Evolutionary conservation across 2,888 invertebrate genomes (phyloP), one percentile per base, ranked within the genome.

Genomic region (Clunio marinus): DNA sequence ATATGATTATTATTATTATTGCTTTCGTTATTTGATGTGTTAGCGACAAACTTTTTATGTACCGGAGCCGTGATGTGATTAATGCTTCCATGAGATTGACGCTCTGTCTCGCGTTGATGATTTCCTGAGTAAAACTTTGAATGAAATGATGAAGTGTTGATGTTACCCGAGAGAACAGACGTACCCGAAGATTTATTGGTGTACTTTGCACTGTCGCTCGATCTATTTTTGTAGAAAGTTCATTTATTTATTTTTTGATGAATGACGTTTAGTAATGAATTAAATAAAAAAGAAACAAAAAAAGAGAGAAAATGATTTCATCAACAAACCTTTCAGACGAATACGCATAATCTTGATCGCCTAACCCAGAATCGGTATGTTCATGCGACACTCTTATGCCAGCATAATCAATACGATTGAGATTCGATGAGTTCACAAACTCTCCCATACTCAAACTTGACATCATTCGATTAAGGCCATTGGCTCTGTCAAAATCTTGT

Each of bases 301-400:
- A n/a, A n/a, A 4, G 22, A 25, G 10, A n/a, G 17, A 65, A 17
- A 41, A 15, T 15, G 35, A 55, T 41, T 45, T 46, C 27, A 15
- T 46, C n/a, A 69, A n/a, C 72, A 74, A 76, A 86, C 87, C 86
- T 83, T 78, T 86, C 86, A 28, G 85, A 86, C 70, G 85, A 85
- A 77, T 87, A 86, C 37, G 86, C 85, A 75, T 87, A 88, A 73
- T 89, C 88, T 76, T 88, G 88, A 77, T 88, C 88, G 57, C 88
- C 88, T 3, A 89, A 79, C 0, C 89, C 89, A 0, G 89, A 89
- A 76, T 89, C 89, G 0, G 88, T 88, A 74, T 89, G 88, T 73
- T 89, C 88, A 72, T 88, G 88, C 25, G 86, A 88, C 35, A 86
- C 85, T 71, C 86, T 77, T 15, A 83, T 78, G 0, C 79, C 77